Base-by-base conservation (phyloP, 1,140 invertebrate species). In the Teleogryllus occipitalis region DNA sequence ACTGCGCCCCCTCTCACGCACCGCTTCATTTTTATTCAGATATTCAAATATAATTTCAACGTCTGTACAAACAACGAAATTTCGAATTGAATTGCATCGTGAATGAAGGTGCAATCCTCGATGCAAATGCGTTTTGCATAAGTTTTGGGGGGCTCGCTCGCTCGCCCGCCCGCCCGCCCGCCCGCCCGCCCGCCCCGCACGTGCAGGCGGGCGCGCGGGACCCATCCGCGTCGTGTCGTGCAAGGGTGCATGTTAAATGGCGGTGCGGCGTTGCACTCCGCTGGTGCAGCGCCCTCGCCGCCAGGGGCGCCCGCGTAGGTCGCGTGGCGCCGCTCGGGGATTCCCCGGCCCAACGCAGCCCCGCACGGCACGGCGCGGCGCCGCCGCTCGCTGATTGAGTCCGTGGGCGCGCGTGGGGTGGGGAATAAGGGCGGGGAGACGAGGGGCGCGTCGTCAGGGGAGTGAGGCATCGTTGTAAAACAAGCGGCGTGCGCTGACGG, bases 41-140 rank as follows among this genome's bases (percentile, higher is more conserved):
- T 65, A 65, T 65, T 65, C 54, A 65, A 2, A 65, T 65, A 65
- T 65, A 65, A 54, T 54, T 65, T 65, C 7, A 65, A 65, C 2
- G 2, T 65, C 54, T 65, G 54, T 18, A 65, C 54, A 65, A 2
- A 65, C 7, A 65, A 54, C 49, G 54, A 65, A 65, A 65, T 65
- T 65, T 7, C 54, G 54, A 65, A 18, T 14, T 65, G 10, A 65
- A 65, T 65, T 65, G 54, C 54, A 65, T 65, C 54, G 54, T 18
- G 54, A 65, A 65, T 65, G 54, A 65, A 65, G 54, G 54, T 65
- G 54, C 54, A 65, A 65, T 65, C 54, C 54, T 65, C 7, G 54
- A 65, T 65, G 54, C 54, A 65, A 65, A 65, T 65, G 54, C 54
- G 54, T 65, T 65, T 65, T 65, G 54, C 54, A 54, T 54, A 54